Evolutionary conservation across 2,888 invertebrate genomes (phyloP), one percentile per base, ranked within the genome.

Genomic region (Abrostola tripartita): DNA sequence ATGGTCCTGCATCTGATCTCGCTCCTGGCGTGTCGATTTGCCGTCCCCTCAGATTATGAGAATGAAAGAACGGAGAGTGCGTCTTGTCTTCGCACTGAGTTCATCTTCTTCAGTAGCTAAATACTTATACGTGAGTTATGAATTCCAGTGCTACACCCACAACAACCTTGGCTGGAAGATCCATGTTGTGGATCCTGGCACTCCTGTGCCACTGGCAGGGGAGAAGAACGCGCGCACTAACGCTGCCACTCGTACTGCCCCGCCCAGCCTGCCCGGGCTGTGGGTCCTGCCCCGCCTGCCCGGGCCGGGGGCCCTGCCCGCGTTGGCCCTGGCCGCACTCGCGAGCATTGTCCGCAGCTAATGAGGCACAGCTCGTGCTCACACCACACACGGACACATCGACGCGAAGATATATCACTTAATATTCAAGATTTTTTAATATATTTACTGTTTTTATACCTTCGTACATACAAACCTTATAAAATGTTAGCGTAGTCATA

Each of bases 121-220:
- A 6, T 5, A 7, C n/a, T n/a, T n/a, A n/a, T n/a, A n/a, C n/a
- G n/a, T 14, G 0, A 14, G 5, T 40, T 47, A 71, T 62, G 76
- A 92, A 8, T 55, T 94, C 12, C 93, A 98, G 98, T 98, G 98
- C 90, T 98, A 97, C 93, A 97, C 97, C n/a, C 98, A 98, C 93
- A 97, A 96, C 76, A 97, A 98, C 88, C 94, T 98, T 37, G 98
- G 98, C 54, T 98, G 98, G 98, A 98, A 98, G 90, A 98, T 98
- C 79, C 96, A 97, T 88, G 97, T 98, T 4, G 96, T 98, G 10
- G 96, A 98, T 82, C 96, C 96, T 0, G 97, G 97, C 0, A 89
- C 92, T 0, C 85, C 86, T 0, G 86, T 94, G 1, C 93, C 93
- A 0, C 68, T 85, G 1, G 86, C 91, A 0, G 87, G 88, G 0